phyloP scores from a whole-genome alignment of 2,888 invertebrate genomes.

The Mylabris sibirica region DNA sequence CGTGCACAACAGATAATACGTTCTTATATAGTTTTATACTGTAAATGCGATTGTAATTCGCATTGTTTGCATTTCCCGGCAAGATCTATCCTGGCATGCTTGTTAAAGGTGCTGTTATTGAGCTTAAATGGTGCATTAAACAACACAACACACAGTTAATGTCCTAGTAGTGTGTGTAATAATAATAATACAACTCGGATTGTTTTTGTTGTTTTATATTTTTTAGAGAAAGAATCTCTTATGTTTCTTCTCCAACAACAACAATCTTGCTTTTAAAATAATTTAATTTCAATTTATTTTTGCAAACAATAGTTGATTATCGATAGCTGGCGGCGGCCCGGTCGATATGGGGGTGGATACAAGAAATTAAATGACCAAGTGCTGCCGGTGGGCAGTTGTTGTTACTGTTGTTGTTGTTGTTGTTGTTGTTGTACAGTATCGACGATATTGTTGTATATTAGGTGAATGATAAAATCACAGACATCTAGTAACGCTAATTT shows the following conservation, averaged over 20 bases:
- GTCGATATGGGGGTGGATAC: conserved; percentile 7
- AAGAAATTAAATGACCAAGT: neutral
- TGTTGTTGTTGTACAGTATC: neutral
- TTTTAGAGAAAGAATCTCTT: neutral
- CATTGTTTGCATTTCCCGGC: conserved; percentile 48
- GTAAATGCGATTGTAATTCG: conserved; percentile 48
- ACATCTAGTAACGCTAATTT: conserved; percentile 25
- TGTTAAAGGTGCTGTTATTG: conserved; percentile 45
- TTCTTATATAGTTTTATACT: conserved; percentile 27
- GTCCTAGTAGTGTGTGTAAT: conserved; percentile 4
- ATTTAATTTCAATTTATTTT: neutral
- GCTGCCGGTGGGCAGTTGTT: conserved; percentile 16
- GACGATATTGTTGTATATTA: conserved; percentile 1
- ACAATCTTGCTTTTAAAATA: neutral
- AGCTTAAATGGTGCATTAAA: conserved; percentile 46
- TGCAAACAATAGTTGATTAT: neutral
- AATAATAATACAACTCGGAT: conserved; percentile 8
- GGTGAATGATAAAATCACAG: conserved; percentile 7
- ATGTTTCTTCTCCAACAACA: neutral
- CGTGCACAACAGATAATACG: conserved; percentile 34
- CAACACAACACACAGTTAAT: conserved; percentile 29
- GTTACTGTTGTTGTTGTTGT: too few species aligned
- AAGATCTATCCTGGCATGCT: conserved; percentile 37
- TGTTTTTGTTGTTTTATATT: neutral
- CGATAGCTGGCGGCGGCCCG: conserved; percentile 1